These are phyloP conservation scores for Drosophila neocordata DNA, from an alignment of 1,140 invertebrate genomes.

Conservation along the genomic window DNA sequence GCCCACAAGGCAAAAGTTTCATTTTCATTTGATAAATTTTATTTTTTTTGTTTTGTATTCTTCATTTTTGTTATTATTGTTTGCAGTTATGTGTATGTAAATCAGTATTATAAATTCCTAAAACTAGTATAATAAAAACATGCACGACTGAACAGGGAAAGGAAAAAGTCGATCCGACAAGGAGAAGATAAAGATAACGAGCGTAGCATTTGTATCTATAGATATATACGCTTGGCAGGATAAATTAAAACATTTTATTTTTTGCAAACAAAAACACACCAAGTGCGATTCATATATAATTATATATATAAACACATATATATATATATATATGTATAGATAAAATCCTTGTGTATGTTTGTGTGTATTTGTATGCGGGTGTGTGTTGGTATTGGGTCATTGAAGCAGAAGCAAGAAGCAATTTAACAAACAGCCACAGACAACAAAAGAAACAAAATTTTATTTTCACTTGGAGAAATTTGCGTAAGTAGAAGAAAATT, in stretches of 20 bases:
- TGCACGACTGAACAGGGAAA: constrained; percentile 43
- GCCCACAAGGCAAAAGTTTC: constrained; percentile 18
- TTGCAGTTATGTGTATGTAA: constrained; percentile 28
- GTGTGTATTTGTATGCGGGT: neutral
- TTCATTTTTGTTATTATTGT: neutral
- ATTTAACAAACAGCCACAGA: constrained; percentile 9
- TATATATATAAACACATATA: neutral
- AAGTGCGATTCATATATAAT: constrained; percentile 5
- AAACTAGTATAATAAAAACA: constrained; percentile 28
- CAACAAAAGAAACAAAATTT: constrained; percentile 1
- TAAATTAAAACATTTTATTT: neutral
- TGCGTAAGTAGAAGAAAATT: constrained; percentile 6
- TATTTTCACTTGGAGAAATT: constrained; percentile 12
- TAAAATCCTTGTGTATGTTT: neutral
- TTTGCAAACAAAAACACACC: constrained; percentile 1
- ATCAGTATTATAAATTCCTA: constrained; percentile 34
- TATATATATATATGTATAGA: neutral
- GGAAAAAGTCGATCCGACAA: neutral
- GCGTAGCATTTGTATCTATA: neutral
- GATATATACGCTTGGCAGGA: constrained; percentile 3
- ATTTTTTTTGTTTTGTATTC: constrained; percentile 12
- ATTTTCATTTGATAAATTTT: constrained; percentile 23
- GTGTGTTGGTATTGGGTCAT: constrained; percentile 4
- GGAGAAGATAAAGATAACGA: constrained; percentile 5
- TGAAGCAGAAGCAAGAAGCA: constrained; percentile 11